Evolutionary conservation across 2,797 vertebrate species (phyloP).

Genomic region (Tympanoctomys barrerae): DNA sequence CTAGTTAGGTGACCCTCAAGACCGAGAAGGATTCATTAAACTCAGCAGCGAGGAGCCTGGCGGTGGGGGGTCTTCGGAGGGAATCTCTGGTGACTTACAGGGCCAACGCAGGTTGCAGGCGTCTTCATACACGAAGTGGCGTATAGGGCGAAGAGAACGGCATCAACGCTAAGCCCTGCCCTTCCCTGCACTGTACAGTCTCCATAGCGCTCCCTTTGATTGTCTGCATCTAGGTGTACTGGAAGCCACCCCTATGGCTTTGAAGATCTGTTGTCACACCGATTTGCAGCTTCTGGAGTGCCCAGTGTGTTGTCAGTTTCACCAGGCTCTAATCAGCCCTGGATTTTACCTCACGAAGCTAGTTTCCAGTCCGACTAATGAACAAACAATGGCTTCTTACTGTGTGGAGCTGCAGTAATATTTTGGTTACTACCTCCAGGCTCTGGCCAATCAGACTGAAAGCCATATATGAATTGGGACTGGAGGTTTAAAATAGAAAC

Average conservation of each 20-base stretch:
- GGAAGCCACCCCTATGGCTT: neutral
- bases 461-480: neutral
- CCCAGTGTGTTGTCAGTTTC: neutral
- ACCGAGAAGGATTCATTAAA: neutral
- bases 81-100: neutral
- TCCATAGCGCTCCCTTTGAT: neutral
- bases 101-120: neutral
- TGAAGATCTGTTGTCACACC: neutral
- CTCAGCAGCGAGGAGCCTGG: neutral
- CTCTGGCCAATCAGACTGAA: neutral
- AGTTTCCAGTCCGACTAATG: neutral
- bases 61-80: neutral
- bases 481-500: constrained; percentile 23
- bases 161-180: neutral
- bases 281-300: neutral
- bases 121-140: neutral
- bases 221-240: neutral
- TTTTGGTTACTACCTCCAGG: neutral
- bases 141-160: too few relatives aligned
- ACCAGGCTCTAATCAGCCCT: neutral
- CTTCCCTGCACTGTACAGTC: neutral
- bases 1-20: neutral
- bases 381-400: neutral
- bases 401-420: neutral
- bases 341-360: neutral